These are phyloP conservation scores for Drosophila heteroneura DNA, from an alignment of 2,888 invertebrate genomes.

Conservation along the genomic window DNA sequence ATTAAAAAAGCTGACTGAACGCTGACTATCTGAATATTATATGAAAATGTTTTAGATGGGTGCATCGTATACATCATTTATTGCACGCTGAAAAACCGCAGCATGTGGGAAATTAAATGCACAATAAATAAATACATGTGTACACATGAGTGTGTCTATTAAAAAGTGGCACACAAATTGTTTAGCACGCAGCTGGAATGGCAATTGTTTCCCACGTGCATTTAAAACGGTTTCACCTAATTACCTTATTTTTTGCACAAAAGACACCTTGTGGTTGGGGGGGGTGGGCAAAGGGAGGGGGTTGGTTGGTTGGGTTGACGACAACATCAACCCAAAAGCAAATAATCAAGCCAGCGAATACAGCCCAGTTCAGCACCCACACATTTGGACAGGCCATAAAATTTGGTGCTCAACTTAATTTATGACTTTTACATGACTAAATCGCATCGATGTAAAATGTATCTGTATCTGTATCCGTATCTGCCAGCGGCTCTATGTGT, in stretches of 20 bases:
- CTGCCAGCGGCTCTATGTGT: slow-evolving; percentile 6
- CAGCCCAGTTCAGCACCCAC: slow-evolving; percentile 13
- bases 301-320: neutral
- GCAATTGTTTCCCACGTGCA: slow-evolving; percentile 67
- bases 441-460: slow-evolving; percentile 36
- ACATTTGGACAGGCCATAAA: slow-evolving; percentile 46
- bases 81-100: slow-evolving; percentile 18
- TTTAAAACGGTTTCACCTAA: slow-evolving; percentile 56
- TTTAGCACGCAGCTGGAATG: slow-evolving; percentile 28
- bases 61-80: neutral
- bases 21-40: neutral
- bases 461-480: slow-evolving; percentile 6
- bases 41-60: slow-evolving; percentile 1
- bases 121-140: slow-evolving; percentile 14
- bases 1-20: slow-evolving; percentile 9
- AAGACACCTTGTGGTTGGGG: slow-evolving; percentile 8
- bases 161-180: slow-evolving; percentile 48
- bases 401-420: slow-evolving; percentile 52
- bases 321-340: slow-evolving; percentile 6
- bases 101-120: slow-evolving; percentile 46
- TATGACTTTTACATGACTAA: slow-evolving; percentile 59
- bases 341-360: slow-evolving; percentile 31
- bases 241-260: slow-evolving; percentile 43
- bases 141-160: neutral
- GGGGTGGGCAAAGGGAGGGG: neutral